A percentile compares a stretch with the other conserved stretches of the same genome.
Conservation (phyloP, 37 sponge, comb jelly and placozoan species). For the Dysidea cf. avara region DNA sequence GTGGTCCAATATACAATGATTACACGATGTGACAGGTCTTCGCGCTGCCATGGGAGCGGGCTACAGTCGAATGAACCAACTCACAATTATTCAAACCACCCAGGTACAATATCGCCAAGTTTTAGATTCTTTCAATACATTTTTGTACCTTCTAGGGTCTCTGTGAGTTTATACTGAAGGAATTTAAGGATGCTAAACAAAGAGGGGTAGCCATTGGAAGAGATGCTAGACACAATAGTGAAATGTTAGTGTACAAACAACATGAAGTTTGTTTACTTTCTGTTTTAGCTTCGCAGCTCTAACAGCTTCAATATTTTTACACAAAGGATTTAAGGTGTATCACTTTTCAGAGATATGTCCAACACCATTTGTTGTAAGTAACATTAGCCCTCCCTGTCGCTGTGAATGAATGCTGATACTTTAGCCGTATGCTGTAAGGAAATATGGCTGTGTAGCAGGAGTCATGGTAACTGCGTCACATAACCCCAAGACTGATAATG, state of each 20-base stretch:
- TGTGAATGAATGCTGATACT: neutral
- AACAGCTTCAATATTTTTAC: conserved; percentile 75
- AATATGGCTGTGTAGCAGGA: conserved; percentile 75
- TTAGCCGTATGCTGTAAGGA: conserved; percentile 85
- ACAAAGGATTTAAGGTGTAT: conserved; percentile 82
- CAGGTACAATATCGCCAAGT: conserved; percentile 59
- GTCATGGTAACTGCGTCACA: conserved; percentile 99
- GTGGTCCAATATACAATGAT: no score
- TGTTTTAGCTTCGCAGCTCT: conserved; percentile 80
- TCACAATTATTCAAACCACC: conserved; percentile 96
- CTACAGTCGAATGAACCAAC: conserved; percentile 91
- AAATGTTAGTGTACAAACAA: conserved; percentile 56
- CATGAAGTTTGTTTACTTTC: neutral
- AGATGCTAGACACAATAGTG: conserved; percentile 97
- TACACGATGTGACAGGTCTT: conserved; percentile 82
- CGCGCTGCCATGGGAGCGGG: conserved; percentile 96
- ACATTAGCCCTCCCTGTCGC: neutral
- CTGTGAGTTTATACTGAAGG: neutral
- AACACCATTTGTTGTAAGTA: conserved; percentile 89
- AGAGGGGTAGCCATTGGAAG: conserved; percentile 93
- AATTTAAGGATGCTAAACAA: conserved; percentile 8
- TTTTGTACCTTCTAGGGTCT: neutral
- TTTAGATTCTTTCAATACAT: neutral
- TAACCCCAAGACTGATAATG: conserved; percentile 98
- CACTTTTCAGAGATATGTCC: conserved; percentile 85